Evolutionary conservation across 2,113 vertebrate species (phyloP).

Genomic region (Lucifuga dentata): DNA sequence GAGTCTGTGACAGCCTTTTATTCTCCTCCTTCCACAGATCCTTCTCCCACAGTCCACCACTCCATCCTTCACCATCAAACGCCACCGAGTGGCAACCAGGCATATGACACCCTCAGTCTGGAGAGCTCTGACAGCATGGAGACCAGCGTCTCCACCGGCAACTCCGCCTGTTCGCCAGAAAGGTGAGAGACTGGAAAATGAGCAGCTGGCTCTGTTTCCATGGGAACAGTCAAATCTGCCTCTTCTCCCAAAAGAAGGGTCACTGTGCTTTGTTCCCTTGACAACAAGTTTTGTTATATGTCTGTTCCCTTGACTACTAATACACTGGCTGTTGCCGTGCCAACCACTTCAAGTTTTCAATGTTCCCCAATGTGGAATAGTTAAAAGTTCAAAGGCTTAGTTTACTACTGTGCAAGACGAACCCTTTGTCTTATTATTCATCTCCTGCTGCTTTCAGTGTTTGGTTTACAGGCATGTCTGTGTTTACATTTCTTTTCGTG

Average conservation of each 20-base stretch:
- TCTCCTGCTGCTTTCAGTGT: conserved; percentile 27
- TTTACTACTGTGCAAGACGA: conserved; percentile 29
- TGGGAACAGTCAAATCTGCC: conserved; percentile 81
- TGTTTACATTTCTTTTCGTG: conserved; percentile 34
- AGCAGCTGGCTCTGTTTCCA: conserved; percentile 79
- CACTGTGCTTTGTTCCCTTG: conserved; percentile 75
- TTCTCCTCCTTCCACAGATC: conserved; percentile 58
- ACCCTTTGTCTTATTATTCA: conserved; percentile 26
- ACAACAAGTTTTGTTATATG: conserved; percentile 71
- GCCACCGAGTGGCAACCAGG: conserved; percentile 82
- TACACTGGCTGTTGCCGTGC: conserved; percentile 78
- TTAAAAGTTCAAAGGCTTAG: conserved; percentile 33
- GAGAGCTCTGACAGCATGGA: conserved; percentile 99
- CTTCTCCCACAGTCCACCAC: conserved; percentile 85
- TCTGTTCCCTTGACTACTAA: conserved; percentile 62
- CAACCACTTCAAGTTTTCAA: conserved; percentile 73
- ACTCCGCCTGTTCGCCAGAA: conserved; percentile 94
- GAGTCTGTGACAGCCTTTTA: conserved; percentile 72
- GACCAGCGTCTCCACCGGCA: conserved; percentile 93
- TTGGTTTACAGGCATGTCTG: conserved; percentile 58
- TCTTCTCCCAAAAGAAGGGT: conserved; percentile 77
- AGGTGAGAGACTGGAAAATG: conserved; percentile 83
- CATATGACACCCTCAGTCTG: conserved; percentile 95
- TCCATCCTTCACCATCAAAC: conserved; percentile 92
- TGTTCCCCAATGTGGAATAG: conserved; percentile 27